Base-by-base conservation (phyloP, 2,888 invertebrate species). In the Sisyra terminalis region DNA sequence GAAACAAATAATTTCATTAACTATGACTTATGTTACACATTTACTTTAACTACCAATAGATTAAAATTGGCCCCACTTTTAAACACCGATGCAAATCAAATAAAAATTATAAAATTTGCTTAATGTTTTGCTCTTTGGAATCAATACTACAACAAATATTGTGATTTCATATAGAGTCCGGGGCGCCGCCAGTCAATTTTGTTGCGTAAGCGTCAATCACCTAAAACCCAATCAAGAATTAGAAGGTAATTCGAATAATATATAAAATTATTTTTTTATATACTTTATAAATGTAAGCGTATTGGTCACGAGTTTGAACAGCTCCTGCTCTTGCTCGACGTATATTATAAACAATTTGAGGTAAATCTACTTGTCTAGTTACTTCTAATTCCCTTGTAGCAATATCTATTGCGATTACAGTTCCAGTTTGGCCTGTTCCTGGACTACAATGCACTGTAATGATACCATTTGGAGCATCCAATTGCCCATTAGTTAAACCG, bases 201-300 rank as follows among this genome's bases (percentile, higher is more conserved):
- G 83, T 79, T 47, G 86, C 86, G 58, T 87, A 87, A 58, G 84
- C 73, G 59, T 80, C 79, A 51, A 87, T 71, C 55, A 85, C 75
- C 83, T 83, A 67, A 40, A 71, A 72, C 47, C 48, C n/a, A n/a
- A n/a, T n/a, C n/a, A n/a, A n/a, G n/a, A n/a, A n/a, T n/a, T n/a
- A 50, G 55, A 51, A n/a, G n/a, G n/a, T n/a, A n/a, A n/a, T n/a
- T n/a, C n/a, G n/a, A n/a, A n/a, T n/a, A n/a, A n/a, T n/a, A n/a
- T n/a, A n/a, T n/a, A n/a, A n/a, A n/a, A n/a, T n/a, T n/a, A n/a
- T n/a, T n/a, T 7, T 16, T 34, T 42, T 7, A 43, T 49, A 50
- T 57, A 87, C 92, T 78, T 86, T 84, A 61, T 93, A 92, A 49
- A 93, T 79, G 65, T 90, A 88, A 55, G 78, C 75, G 63, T 93